Conservation (phyloP, 2,113 vertebrate genomes). For the Columbina picui region DNA sequence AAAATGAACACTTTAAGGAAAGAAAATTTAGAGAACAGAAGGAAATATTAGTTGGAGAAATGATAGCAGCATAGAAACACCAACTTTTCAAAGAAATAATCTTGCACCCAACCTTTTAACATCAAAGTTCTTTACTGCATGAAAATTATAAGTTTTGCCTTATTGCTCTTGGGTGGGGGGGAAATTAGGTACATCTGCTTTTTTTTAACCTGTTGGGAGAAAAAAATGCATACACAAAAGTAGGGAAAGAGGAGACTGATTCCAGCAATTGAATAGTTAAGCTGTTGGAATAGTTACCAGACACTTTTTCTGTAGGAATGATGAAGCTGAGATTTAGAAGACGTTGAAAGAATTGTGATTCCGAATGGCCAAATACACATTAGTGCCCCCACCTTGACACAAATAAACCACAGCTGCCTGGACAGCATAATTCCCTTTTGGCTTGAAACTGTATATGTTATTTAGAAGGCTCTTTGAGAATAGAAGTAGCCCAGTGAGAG, state of each 20-base stretch:
- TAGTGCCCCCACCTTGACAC: conserved; percentile 68
- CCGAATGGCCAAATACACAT: conserved; percentile 66
- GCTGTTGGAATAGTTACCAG: conserved; percentile 66
- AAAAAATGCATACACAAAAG: neutral
- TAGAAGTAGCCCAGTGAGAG: conserved; percentile 60
- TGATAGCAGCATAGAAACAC: conserved; percentile 5
- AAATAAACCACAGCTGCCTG: conserved; percentile 73
- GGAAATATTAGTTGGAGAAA: conserved; percentile 54
- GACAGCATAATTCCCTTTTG: conserved; percentile 67
- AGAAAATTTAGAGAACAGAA: conserved; percentile 60
- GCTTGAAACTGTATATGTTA: conserved; percentile 62
- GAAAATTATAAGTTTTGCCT: neutral
- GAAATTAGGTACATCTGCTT: neutral
- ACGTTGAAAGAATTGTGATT: conserved; percentile 72
- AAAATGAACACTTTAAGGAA: conserved; percentile 60
- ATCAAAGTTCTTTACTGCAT: neutral
- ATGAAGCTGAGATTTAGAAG: conserved; percentile 68
- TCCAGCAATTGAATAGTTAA: conserved; percentile 66
- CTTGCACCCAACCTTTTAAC: neutral
- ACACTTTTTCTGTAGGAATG: conserved; percentile 70
- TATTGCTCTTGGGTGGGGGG: neutral
- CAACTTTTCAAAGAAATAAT: neutral
- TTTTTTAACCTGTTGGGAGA: neutral
- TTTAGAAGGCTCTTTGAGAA: conserved; percentile 68
- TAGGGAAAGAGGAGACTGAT: neutral